Evolutionary conservation across 2,888 invertebrate genomes (phyloP).

Genomic region (Drosophila yooni): DNA sequence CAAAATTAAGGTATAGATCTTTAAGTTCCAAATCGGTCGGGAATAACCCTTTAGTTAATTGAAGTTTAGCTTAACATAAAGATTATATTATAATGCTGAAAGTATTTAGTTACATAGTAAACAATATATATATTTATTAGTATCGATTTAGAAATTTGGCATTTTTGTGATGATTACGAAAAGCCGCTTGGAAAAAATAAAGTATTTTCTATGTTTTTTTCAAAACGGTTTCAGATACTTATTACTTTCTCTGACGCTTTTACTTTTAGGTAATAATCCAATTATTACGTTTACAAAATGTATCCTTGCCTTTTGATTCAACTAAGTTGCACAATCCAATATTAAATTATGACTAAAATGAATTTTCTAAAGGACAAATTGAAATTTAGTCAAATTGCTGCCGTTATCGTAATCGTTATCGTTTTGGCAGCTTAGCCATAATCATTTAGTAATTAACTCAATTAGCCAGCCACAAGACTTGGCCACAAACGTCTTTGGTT

Average conservation of each 20-base stretch:
- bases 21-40: neutral
- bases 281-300: neutral
- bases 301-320: no score
- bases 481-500: constrained; percentile 48
- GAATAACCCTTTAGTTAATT: neutral
- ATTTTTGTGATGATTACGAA: neutral
- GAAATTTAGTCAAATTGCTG: neutral
- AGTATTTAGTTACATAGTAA: neutral
- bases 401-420: constrained; percentile 22
- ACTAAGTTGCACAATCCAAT: neutral
- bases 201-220: neutral
- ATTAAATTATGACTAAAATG: constrained; percentile 7
- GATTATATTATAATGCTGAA: neutral
- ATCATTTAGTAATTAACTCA: constrained; percentile 63
- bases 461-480: constrained; percentile 60
- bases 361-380: constrained; percentile 9
- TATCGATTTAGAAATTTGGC: neutral
- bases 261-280: neutral
- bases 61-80: neutral
- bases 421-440: constrained; percentile 32
- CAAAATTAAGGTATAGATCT: neutral
- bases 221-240: neutral
- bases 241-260: neutral
- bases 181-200: no score
- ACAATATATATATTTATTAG: neutral